Base-by-base conservation (phyloP, 92 coral and sea anemone species). In the Scolanthus callimorphus region DNA sequence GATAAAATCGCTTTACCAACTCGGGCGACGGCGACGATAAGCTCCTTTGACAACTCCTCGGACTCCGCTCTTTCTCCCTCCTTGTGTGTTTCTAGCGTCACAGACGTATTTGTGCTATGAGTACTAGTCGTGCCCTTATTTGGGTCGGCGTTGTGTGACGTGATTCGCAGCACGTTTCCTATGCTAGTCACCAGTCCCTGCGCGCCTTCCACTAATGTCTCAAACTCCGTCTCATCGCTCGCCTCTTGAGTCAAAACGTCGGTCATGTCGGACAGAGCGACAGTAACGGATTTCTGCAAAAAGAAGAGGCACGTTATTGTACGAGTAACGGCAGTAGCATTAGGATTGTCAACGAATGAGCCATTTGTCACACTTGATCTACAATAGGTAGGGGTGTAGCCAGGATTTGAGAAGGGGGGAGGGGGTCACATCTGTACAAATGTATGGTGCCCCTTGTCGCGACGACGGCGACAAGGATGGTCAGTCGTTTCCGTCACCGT, bases 1-100 rank as follows among this genome's bases (percentile, higher is more conserved):
- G 86, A 57, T 39, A 79, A 54, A 38, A 79, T 59, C 49, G 67
- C 62, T 4, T 29, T 59, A 2, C 76, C 86, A 2, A 64, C 55
- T 13, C 49, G 51, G 15, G 20, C 49, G 26, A 61, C 44, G 3
- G 49, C 41, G 44, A 43, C 37, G 0, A 68, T 29, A 11, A 68
- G 53, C 46, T 26, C 55, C 2, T 27, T 51, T 22, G 61, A 43
- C 1, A 55, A 10, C 25, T 4, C 11, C 17, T 46, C 22, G 8
- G 52, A 9, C 52, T 46, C 23, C 23, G 19, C 23, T 46, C 17
- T 20, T 20, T 46, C 17, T 4, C 8, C 11, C 4, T 46, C 17
- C 6, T 15, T 34, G 6, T 15, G 8, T 6, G 41, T 34, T 46
- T 11, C 19, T 46, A 6, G 52, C 22, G 12, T 9, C 4, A 46